Base-by-base conservation (phyloP, 2,888 invertebrate genomes). In the Leptopterna dolabrata region DNA sequence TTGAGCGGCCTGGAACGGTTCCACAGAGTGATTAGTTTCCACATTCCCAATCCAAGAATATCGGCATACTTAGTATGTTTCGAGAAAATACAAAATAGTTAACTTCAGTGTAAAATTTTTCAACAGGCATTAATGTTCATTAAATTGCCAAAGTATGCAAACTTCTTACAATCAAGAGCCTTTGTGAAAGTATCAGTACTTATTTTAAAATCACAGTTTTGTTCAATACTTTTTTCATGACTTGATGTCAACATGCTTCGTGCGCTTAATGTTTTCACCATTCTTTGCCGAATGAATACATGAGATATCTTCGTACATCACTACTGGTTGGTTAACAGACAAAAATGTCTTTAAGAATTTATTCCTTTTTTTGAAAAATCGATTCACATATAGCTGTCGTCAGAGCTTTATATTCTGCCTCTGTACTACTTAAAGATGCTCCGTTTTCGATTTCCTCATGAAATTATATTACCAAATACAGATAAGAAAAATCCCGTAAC, bases 221-320 rank as follows among this genome's bases (percentile, higher is more conserved):
- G n/a, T 85, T 73, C n/a, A 3, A 11, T 19, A 76, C 30, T 9
- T 30, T n/a, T 29, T 89, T 88, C 73, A 55, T 85, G 4, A 88
- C 43, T 84, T 86, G 16, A 88, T 80, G 83, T 89, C 88, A 16
- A 89, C 86, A 41, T 87, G 88, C 80, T 89, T 89, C 6, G 76
- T 47, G 11, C 86, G 24, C 55, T 83, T 36, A 36, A 4, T 80
- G 11, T 51, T 45, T 6, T 81, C 51, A 41, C 70, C 13, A 73
- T 47, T 81, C 30, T 45, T 14, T 27, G 71, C 36, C 71, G 45
- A 14, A 30, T 86, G 73, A n/a, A 89, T 89, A 9, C 47, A 55
- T 11, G 55, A 78, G 83, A 89, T 89, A 71, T 89, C 89, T 70
- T 88, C 87, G 55, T 86, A 84, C 36, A 36, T 36, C 36, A 36